Evolutionary conservation across 2,797 vertebrate genomes (phyloP).

Genomic region (Discoglossus pictus): DNA sequence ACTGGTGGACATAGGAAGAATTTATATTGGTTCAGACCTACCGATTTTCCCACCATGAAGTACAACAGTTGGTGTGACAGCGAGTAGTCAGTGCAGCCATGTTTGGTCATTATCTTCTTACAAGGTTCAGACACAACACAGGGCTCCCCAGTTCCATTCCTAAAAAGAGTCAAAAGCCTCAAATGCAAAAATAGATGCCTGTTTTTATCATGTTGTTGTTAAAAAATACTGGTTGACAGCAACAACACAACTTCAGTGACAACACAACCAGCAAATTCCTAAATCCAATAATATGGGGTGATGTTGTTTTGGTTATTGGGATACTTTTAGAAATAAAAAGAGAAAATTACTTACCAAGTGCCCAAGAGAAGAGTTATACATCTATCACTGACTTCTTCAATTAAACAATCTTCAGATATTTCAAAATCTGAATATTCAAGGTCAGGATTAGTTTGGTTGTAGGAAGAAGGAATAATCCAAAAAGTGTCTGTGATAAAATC

Average conservation of each 20-base stretch:
- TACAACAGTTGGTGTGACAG: slow-evolving; percentile 88
- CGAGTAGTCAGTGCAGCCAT: slow-evolving; percentile 74
- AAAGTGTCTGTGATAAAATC: slow-evolving; percentile 75
- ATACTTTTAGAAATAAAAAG: not conserved
- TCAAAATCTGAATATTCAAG: slow-evolving; percentile 67
- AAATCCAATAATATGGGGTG: no score
- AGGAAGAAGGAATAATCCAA: slow-evolving; percentile 72
- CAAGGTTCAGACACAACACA: slow-evolving; percentile 78
- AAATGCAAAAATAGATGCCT: no score
- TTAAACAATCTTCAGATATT: slow-evolving; percentile 69
- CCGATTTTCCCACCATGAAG: slow-evolving; percentile 82
- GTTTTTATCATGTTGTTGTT: no score
- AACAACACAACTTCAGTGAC: no score
- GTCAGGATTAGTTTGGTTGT: slow-evolving; percentile 71
- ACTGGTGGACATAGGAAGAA: no score
- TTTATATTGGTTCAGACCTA: slow-evolving; percentile 62
- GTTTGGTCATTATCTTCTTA: slow-evolving; percentile 71
- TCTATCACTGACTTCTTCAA: slow-evolving; percentile 74
- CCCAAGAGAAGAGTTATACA: slow-evolving; percentile 83
- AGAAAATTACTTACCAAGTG: slow-evolving; percentile 69
- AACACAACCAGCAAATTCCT: no score
- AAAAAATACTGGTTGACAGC: no score
- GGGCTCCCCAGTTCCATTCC: slow-evolving; percentile 73
- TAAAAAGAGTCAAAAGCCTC: slow-evolving; percentile 47
- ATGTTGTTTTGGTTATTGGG: no score